Percentiles rank a stretch among this genome's conserved stretches.
Evolutionary conservation across 1,140 invertebrate species (phyloP).

Genomic region (Protaetia brevitarsis): DNA sequence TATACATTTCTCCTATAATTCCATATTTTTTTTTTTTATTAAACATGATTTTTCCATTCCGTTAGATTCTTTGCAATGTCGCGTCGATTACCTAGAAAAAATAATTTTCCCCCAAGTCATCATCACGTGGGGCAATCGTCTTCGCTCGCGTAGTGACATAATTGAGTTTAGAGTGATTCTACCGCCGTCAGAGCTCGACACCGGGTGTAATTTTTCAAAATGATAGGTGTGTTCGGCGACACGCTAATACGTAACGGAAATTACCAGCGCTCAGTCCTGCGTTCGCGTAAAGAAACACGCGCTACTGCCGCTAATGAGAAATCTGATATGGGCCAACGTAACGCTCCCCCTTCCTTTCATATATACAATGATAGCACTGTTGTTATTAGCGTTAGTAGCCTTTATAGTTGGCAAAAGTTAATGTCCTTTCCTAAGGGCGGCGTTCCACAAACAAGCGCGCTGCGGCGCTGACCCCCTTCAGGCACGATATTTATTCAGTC

Average conservation of each 20-base stretch:
- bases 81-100: no score
- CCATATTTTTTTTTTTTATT: no score
- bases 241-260: constrained; percentile 8
- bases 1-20: no score
- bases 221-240: neutral
- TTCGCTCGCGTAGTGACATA: no score
- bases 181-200: neutral
- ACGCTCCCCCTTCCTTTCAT: no score
- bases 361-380: no score
- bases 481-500: constrained; percentile 4
- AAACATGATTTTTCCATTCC: no score
- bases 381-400: no score
- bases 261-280: neutral
- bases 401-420: neutral
- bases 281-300: neutral
- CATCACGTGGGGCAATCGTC: no score
- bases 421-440: neutral
- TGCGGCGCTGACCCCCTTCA: neutral
- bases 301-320: neutral
- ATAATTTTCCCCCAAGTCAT: no score
- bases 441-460: neutral
- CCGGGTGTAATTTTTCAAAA: constrained; percentile 1
- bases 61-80: no score
- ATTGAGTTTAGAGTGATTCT: neutral
- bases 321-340: neutral